Evolutionary conservation across 2,888 invertebrate species (phyloP).

Genomic region (Melanargia galathea): DNA sequence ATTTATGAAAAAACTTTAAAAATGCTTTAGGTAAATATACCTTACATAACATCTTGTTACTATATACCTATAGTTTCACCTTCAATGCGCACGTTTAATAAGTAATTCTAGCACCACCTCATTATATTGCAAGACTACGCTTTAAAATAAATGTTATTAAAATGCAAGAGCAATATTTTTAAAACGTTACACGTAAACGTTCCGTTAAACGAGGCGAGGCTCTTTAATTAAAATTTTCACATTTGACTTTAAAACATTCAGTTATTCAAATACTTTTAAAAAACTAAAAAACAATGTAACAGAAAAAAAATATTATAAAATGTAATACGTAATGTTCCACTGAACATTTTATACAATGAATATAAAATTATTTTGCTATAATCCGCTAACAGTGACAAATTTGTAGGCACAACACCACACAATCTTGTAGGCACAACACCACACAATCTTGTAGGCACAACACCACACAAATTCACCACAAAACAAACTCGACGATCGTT

Average conservation of each 20-base stretch:
- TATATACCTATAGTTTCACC: background rate
- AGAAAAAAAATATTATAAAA: no score
- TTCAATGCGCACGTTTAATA: slow-evolving; percentile 5
- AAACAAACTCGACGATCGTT: no score
- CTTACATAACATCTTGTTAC: background rate
- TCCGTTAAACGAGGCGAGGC: slow-evolving; percentile 15
- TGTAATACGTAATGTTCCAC: no score
- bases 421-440: no score
- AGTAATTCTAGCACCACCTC: slow-evolving; percentile 8
- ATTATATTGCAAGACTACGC: slow-evolving; percentile 9
- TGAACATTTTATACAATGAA: no score
- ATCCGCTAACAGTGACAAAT: no score
- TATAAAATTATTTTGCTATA: no score
- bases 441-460: no score
- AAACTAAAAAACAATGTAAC: background rate
- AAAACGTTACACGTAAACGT: slow-evolving; percentile 21
- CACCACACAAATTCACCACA: no score
- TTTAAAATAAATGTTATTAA: slow-evolving; percentile 20
- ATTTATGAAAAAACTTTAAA: no score
- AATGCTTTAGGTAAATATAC: no score
- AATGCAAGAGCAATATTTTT: slow-evolving; percentile 20
- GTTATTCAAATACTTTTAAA: background rate
- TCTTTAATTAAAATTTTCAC: slow-evolving; percentile 19
- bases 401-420: no score
- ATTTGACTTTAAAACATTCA: slow-evolving; percentile 9